Evolutionary conservation across 2,888 invertebrate genomes (phyloP), one percentile per base, ranked within the genome.

Genomic region (Stramonita haemastoma): DNA sequence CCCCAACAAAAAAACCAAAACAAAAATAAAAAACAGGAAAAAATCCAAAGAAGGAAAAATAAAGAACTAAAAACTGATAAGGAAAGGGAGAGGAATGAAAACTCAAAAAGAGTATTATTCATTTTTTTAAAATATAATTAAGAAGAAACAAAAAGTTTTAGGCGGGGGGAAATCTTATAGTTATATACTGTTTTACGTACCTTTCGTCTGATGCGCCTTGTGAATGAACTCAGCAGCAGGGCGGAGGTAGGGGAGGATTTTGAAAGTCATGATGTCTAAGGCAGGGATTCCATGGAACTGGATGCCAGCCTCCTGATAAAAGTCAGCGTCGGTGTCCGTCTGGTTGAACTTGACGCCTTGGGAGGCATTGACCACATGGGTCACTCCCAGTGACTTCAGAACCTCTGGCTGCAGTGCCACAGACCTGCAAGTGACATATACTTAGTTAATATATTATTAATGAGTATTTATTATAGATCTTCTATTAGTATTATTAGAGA

Each of bases 281-380:
- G 98, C 97, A 91, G 97, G 97, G 93, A 98, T 97, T 79, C 98
- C 98, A 96, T 98, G 97, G 96, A 98, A 98, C 93, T 97, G 96
- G 92, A 97, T 97, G 34, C 97, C 97, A 93, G 97, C 97, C 94
- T 97, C 97, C 90, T 97, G 97, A 96, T 98, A 98, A 95, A 97
- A 98, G 87, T 97, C 96, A 94, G 97, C 97, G 93, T 97, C 97
- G 0, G 98, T 98, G 95, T 98, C 97, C 86, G 98, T 98, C 96
- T 97, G 97, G 15, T 97, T 95, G 86, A 95, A 94, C 90, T 93
- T 94, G 91, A 97, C 97, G 86, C 98, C 98, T 96, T 98, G 98
- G 5, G 98, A 98, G 70, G 98, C 97, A 96, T 98, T 98, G 81
- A 98, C 96, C 29, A 98, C 97, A 95, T 98, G 98, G 92, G 98